Base-by-base conservation (phyloP, 1,140 invertebrate genomes). In the Asbolus verrucosus region DNA sequence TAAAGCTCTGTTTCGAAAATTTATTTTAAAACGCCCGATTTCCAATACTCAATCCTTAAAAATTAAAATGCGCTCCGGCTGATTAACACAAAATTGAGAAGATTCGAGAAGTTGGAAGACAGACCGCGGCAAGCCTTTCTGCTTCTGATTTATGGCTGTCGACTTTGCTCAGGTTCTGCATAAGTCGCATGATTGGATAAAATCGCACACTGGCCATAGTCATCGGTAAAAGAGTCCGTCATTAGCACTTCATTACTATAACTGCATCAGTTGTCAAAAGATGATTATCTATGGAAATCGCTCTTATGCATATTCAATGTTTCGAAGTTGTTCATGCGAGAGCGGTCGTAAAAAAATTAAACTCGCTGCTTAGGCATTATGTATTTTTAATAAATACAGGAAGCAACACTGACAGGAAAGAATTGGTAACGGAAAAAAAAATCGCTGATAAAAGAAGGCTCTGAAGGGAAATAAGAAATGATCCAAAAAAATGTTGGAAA, bases 371-470 rank as follows among this genome's bases (percentile, higher is more conserved):
- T 8, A 1, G 43, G 16, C 18, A 14, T 18, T n/a, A 50, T 50
- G 43, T 41, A 41, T 41, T 41, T 41, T 41, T 41, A 41, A 41
- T 41, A 41, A 41, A 14, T 41, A 13, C 39, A 41, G n/a, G n/a
- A n/a, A n/a, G n/a, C 39, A 41, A 41, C 39, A 41, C 39, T 41
- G 39, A 41, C 16, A 50, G 43, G 18, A 18, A 50, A 50, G 43
- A 18, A 13, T 21, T 13, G 43, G 43, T 5, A 43, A 15, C 15
- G 3, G 5, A 3, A n/a, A 16, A 43, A 43, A 50, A 50, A 50
- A 50, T 50, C 43, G 43, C 43, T 50, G 43, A 50, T 50, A 50
- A 50, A 50, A 50, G 43, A 50, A n/a, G n/a, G 18, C 8, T 14
- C 4, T n/a, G 11, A 36, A 36, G 33, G 33, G 18, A 18, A 50